phyloP scores from a whole-genome alignment of 2,888 invertebrate species.

The Microdon myrmicae region DNA sequence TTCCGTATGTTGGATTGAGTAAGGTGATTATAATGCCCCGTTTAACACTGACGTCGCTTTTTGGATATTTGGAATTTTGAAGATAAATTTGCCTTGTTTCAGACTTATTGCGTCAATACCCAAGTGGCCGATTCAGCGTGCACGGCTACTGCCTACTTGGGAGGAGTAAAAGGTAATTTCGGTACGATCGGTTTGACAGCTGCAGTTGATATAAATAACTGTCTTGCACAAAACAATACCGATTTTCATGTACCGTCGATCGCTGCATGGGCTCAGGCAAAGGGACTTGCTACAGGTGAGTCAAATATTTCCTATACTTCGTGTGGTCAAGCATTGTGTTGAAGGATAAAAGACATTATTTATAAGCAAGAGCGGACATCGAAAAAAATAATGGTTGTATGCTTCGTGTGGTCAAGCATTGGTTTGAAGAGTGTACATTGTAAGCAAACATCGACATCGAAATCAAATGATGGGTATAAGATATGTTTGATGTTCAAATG shows the following conservation, averaged over 20 bases:
- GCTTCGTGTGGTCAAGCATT: too few species aligned
- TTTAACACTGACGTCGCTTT: not conserved
- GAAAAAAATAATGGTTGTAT: too few species aligned
- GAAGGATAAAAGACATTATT: not conserved
- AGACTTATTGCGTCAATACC: conserved; percentile 82
- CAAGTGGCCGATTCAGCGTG: conserved; percentile 89
- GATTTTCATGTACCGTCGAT: conserved; percentile 75
- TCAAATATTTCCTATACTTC: too few species aligned
- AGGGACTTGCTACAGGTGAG: conserved; percentile 72
- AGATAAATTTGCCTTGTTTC: conserved; percentile 44
- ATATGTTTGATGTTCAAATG: too few species aligned
- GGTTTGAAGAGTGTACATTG: too few species aligned
- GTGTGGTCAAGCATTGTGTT: not conserved
- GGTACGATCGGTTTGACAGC: conserved; percentile 81
- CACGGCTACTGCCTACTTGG: conserved; percentile 82
- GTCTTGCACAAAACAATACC: conserved; percentile 71
- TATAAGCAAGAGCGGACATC: too few species aligned
- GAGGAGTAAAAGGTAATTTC: conserved; percentile 82
- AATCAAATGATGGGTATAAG: too few species aligned
- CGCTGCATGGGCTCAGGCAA: conserved; percentile 76
- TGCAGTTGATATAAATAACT: conserved; percentile 74
- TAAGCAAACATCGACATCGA: too few species aligned
- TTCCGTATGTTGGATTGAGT: conserved; percentile 79
- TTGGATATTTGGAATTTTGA: not conserved
- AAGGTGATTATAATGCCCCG: conserved; percentile 76